Evolutionary conservation across 2,113 vertebrate genomes (phyloP), one percentile per base, ranked within the genome.

Genomic region (Chunga burmeisteri): DNA sequence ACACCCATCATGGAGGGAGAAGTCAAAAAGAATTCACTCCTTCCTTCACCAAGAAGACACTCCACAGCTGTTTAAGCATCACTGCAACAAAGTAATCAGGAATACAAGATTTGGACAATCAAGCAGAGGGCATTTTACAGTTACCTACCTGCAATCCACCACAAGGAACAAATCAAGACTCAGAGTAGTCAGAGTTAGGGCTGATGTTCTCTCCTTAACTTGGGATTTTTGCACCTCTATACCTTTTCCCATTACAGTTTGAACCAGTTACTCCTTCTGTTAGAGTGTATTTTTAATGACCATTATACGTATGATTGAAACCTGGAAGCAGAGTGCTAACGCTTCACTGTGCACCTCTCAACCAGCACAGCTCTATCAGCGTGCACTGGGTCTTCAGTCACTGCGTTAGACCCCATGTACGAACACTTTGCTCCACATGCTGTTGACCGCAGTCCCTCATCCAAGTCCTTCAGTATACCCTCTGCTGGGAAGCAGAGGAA

Each of bases 171-270:
- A 89, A 93, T 17, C 53, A 97, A 91, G 93, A 85, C 66, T 73
- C 90, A 77, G 21, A 61, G 61, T 8, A 96, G 93, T 97, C 95
- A 97, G 96, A 96, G 95, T 97, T 97, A 97, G 96, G 94, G 96
- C 95, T 95, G 96, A 96, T 66, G 78, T 96, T 97, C 97, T 97
- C 97, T 97, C 96, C 96, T 97, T 97, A 97, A 96, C 84, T 93
- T 32, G 23, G 70, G 63, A 50, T 22, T 94, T 94, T 85, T 93
- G 49, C 3, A 3, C 81, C 90, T 93, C 81, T 89, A 42, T 34
- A 53, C 44, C 56, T 82, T 65, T 87, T 72, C 80, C 88, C 61
- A 36, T 53, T 44, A 65, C 7, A 80, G 22, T 72, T 73, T 42
- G 81, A 91, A 84, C 26, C 26, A 58, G 52, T 67, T 66, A 63